phyloP scores from a whole-genome alignment of 2,113 vertebrate species.

The Nibea albiflora region DNA sequence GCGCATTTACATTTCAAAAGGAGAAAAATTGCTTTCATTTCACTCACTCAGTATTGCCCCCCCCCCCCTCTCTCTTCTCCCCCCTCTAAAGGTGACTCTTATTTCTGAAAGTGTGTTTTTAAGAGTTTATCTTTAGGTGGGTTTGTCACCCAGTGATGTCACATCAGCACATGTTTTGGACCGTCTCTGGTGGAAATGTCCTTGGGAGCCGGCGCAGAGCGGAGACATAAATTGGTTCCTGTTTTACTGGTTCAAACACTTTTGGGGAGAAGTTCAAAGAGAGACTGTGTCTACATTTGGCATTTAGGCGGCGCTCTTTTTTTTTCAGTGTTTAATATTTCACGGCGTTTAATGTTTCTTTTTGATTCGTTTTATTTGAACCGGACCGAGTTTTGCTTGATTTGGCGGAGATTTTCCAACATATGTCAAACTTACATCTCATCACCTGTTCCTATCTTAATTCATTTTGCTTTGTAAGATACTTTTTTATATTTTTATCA shows the following conservation, averaged over 20 bases:
- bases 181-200: slow-evolving; percentile 65
- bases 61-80: too few species aligned
- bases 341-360: neutral
- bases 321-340: slow-evolving; percentile 12
- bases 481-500: too few species aligned
- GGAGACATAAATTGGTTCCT: slow-evolving; percentile 55
- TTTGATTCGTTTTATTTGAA: slow-evolving; percentile 23
- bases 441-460: neutral
- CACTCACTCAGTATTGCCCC: slow-evolving; percentile 62
- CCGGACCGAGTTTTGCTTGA: slow-evolving; percentile 15
- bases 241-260: slow-evolving; percentile 43
- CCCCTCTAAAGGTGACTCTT: slow-evolving; percentile 77
- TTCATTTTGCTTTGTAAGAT: too few species aligned
- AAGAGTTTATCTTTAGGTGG: slow-evolving; percentile 77
- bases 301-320: neutral
- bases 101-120: slow-evolving; percentile 78
- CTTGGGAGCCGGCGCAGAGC: slow-evolving; percentile 62
- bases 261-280: slow-evolving; percentile 23
- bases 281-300: slow-evolving; percentile 2
- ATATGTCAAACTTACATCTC: neutral
- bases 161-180: slow-evolving; percentile 70
- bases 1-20: slow-evolving; percentile 86
- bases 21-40: slow-evolving; percentile 84
- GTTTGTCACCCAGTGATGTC: slow-evolving; percentile 72
- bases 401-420: slow-evolving; percentile 16